Percentiles rank a stretch among this genome's conserved stretches.
Evolutionary conservation across 2,113 vertebrate genomes (phyloP).

Genomic region (Acanthochromis polyacanthus): DNA sequence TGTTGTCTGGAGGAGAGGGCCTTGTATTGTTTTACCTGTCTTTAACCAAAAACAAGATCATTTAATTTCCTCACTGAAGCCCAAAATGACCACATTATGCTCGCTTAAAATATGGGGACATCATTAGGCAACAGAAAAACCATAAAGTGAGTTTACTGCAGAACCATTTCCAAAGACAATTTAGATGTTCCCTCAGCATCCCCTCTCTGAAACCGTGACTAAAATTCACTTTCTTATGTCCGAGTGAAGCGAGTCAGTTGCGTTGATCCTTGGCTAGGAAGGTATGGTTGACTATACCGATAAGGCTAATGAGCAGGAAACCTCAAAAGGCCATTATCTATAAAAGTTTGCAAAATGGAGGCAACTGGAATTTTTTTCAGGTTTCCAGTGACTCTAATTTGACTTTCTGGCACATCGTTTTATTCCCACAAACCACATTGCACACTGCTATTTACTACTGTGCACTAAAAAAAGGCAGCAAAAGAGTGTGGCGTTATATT

Average conservation of each 20-base stretch:
- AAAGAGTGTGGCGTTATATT: slow-evolving; percentile 46
- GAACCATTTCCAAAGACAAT: neutral
- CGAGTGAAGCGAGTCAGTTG: neutral
- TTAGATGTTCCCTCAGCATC: neutral
- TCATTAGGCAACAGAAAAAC: neutral
- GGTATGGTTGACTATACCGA: slow-evolving; percentile 1
- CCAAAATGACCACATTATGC: neutral
- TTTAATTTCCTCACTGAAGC: neutral
- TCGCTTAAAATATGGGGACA: neutral
- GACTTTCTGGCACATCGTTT: slow-evolving; percentile 62
- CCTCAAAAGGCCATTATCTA: slow-evolving; percentile 33
- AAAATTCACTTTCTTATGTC: neutral
- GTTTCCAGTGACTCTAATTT: slow-evolving; percentile 45
- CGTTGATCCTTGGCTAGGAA: slow-evolving; percentile 19
- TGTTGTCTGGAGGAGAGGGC: neutral
- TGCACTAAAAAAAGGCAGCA: slow-evolving; percentile 67
- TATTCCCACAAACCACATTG: slow-evolving; percentile 37
- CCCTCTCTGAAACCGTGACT: neutral
- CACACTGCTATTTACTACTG: slow-evolving; percentile 38
- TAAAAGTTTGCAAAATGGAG: slow-evolving; percentile 37
- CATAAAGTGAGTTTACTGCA: neutral
- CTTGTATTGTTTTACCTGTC: neutral
- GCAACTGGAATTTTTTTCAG: slow-evolving; percentile 51
- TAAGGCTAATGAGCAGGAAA: slow-evolving; percentile 4
- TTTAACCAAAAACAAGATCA: neutral